Percentiles rank a stretch among this genome's conserved stretches.
Conservation (phyloP, 2,888 invertebrate genomes). For the Agrochola lota region DNA sequence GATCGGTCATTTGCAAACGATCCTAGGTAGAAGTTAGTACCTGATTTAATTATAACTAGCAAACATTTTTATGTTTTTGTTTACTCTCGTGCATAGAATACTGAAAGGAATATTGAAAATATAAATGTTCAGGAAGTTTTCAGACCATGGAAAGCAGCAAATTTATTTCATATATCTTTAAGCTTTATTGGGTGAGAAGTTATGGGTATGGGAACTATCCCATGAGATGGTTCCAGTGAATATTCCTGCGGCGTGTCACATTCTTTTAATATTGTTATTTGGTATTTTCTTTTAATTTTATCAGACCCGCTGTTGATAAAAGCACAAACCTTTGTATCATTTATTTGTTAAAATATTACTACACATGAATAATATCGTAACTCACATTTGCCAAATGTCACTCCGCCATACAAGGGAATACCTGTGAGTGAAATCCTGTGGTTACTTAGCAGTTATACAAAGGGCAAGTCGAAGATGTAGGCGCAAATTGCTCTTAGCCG, state of each 20-base stretch:
- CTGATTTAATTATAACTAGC: too few species aligned
- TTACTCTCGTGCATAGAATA: background rate
- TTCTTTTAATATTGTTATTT: background rate
- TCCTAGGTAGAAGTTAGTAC: too few species aligned
- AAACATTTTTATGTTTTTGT: too few species aligned
- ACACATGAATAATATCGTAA: background rate
- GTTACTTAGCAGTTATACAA: constrained; percentile 67
- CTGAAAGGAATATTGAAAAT: background rate
- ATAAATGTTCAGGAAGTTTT: background rate
- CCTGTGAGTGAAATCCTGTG: constrained; percentile 33
- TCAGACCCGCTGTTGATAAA: background rate
- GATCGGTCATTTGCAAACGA: constrained; percentile 13
- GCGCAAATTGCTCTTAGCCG: constrained; percentile 82
- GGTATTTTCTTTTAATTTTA: background rate
- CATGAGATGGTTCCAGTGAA: background rate
- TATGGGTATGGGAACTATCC: background rate
- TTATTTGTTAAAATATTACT: background rate
- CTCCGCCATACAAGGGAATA: background rate
- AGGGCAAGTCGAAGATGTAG: constrained; percentile 73
- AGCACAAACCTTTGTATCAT: background rate
- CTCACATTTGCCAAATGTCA: background rate
- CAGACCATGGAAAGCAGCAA: background rate
- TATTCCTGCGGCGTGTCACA: background rate
- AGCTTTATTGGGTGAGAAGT: background rate
- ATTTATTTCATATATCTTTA: background rate